Percentiles rank a stretch among this genome's conserved stretches.
Evolutionary conservation across 2,888 invertebrate species (phyloP).

Genomic region (Parasteatoda lunata): DNA sequence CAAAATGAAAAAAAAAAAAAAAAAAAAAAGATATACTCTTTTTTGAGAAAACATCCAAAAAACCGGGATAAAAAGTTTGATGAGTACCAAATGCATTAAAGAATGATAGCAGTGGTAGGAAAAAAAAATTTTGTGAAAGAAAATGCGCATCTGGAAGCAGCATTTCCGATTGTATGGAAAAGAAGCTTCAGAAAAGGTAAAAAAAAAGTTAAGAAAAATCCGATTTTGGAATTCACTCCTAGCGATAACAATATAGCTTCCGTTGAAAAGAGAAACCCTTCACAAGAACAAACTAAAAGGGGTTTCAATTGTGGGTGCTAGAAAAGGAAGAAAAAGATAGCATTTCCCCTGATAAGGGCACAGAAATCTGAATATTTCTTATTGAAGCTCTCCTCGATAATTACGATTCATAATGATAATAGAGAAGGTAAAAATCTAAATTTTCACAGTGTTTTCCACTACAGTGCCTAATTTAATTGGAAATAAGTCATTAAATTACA

Average conservation of each 20-base stretch:
- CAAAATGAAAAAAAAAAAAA: constrained; percentile 24
- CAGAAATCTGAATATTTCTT: constrained; percentile 44
- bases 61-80: constrained; percentile 56
- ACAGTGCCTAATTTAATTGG: constrained; percentile 68
- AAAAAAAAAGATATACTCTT: constrained; percentile 49
- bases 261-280: constrained; percentile 47
- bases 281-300: constrained; percentile 32
- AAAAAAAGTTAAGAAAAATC: constrained; percentile 29
- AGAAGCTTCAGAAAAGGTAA: constrained; percentile 22
- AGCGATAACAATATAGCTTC: constrained; percentile 62
- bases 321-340: constrained; percentile 29
- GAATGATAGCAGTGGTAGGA: constrained; percentile 22
- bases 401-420: constrained; percentile 65
- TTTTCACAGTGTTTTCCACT: constrained; percentile 66
- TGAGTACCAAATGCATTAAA: constrained; percentile 56
- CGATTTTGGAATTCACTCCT: constrained; percentile 51
- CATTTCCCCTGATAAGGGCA: constrained; percentile 40
- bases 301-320: constrained; percentile 21
- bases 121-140: constrained; percentile 41
- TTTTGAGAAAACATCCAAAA: constrained; percentile 64
- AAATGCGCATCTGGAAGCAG: constrained; percentile 54
- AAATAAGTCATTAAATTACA: constrained; percentile 69
- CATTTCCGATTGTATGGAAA: constrained; percentile 62
- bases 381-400: constrained; percentile 53
- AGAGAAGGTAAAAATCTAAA: constrained; percentile 58